phyloP scores from a whole-genome alignment of 2,888 invertebrate genomes.

The Polia nebulosa region DNA sequence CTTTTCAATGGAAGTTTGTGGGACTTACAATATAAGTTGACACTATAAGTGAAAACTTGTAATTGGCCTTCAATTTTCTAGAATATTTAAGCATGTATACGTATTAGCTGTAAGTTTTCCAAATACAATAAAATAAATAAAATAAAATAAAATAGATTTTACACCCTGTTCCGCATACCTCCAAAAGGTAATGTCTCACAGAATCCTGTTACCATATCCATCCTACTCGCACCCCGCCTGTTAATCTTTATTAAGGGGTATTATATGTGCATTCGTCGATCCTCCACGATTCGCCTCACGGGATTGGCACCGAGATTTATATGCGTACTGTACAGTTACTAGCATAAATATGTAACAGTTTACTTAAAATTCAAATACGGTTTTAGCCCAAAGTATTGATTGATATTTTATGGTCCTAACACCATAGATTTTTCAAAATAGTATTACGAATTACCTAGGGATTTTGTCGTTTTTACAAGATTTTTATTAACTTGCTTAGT shows the following conservation, averaged over 20 bases:
- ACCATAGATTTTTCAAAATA: too few species aligned
- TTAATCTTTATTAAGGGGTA: slow-evolving; percentile 88
- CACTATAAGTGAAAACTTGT: too few species aligned
- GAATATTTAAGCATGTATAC: too few species aligned
- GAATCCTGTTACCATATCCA: not conserved
- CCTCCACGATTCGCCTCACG: slow-evolving; percentile 49
- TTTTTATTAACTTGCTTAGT: not conserved
- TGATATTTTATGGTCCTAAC: not conserved
- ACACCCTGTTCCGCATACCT: too few species aligned
- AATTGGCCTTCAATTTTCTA: too few species aligned
- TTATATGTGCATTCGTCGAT: slow-evolving; percentile 81
- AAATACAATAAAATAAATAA: too few species aligned
- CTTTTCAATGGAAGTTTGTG: too few species aligned
- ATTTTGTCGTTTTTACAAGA: too few species aligned
- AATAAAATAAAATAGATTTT: too few species aligned
- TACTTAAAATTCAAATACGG: not conserved
- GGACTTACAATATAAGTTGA: too few species aligned
- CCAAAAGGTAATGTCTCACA: not conserved
- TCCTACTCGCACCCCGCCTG: slow-evolving; percentile 72
- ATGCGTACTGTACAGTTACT: slow-evolving; percentile 15
- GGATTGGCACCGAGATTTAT: slow-evolving; percentile 80
- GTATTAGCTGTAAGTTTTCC: too few species aligned
- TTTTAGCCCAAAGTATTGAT: not conserved
- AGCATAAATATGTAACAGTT: slow-evolving; percentile 1
- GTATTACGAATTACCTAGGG: too few species aligned